Conservation (phyloP, 2,113 vertebrate species). For the Vidua chalybeata region DNA sequence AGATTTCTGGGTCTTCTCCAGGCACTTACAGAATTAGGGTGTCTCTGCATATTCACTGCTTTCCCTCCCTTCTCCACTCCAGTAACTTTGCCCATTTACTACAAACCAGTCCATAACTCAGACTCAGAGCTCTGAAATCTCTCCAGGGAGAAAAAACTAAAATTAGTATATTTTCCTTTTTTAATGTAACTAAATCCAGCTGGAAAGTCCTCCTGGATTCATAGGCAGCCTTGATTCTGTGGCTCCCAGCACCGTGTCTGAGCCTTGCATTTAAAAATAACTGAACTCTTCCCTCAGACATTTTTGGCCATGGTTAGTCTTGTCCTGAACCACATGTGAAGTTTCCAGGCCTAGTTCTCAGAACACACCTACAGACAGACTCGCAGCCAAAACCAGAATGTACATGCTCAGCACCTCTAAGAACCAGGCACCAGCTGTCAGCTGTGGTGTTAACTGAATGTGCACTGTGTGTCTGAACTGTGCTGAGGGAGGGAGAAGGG, state of each 20-base stretch:
- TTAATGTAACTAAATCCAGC: neutral
- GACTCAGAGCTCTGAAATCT: neutral
- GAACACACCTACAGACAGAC: rapidly evolving
- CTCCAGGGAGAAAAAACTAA: neutral
- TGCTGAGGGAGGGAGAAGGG: neutral
- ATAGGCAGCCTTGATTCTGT: neutral
- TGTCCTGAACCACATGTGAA: neutral
- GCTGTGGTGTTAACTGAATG: neutral
- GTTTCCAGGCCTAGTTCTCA: neutral
- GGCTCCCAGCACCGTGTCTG: rapidly evolving
- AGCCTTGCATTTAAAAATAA: neutral
- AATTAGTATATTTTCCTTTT: neutral
- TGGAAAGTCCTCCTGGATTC: neutral
- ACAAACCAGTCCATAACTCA: neutral
- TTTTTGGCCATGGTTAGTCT: neutral
- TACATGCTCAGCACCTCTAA: neutral
- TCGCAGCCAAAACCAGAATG: neutral
- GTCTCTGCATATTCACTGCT: neutral
- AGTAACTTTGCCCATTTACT: neutral
- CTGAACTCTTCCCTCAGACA: neutral
- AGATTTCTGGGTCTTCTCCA: neutral
- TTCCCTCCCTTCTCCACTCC: neutral
- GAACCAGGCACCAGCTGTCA: neutral
- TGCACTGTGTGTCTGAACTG: neutral
- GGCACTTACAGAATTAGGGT: neutral